Base-by-base conservation (phyloP, 2,888 invertebrate genomes). In the Tineola bisselliella region DNA sequence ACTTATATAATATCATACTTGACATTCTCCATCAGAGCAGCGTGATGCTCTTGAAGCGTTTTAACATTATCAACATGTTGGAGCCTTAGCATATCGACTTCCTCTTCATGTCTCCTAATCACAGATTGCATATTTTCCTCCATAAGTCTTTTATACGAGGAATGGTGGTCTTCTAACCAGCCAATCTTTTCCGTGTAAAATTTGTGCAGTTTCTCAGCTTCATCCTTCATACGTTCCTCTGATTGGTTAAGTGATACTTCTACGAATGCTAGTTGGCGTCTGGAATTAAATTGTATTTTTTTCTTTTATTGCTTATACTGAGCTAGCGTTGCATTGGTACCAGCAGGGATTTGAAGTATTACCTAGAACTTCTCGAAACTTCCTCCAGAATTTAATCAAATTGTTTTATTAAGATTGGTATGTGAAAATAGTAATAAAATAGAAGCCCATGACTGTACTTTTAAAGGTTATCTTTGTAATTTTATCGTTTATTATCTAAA, bases 171-270 rank as follows among this genome's bases (percentile, higher is more conserved):
- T 63, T 89, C 87, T 17, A 90, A 67, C 76, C 84, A 81, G 57
- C 73, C 72, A 43, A 89, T 78, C 70, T 89, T 89, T 65, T 88
- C 88, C 2, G 83, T 76, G 63, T 88, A 88, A 64, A 81, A 83
- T 65, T 81, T 84, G 0, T 81, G 76, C 2, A 89, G 63, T 64
- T 84, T 84, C 5, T 88, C 88, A 63, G 88, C 84, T 74, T 91
- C 91, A 25, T 86, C 86, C 70, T 88, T 90, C 75, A 91, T 81
- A 65, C 90, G 78, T 63, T 88, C 88, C 70, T 91, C 91, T 0
- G 89, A 75, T 65, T 89, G 87, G 62, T 76, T 83, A 54, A 88
- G 70, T 0, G 89, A 88, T 63, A 89, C 77, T 74, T 90, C 90
- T 63, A 90, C 66, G 56, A 90, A 83, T 4, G 84, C 81, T 66